These are phyloP conservation scores for Neoseiulus cucumeris DNA, from an alignment of 1,140 invertebrate genomes.

Conservation along the genomic window DNA sequence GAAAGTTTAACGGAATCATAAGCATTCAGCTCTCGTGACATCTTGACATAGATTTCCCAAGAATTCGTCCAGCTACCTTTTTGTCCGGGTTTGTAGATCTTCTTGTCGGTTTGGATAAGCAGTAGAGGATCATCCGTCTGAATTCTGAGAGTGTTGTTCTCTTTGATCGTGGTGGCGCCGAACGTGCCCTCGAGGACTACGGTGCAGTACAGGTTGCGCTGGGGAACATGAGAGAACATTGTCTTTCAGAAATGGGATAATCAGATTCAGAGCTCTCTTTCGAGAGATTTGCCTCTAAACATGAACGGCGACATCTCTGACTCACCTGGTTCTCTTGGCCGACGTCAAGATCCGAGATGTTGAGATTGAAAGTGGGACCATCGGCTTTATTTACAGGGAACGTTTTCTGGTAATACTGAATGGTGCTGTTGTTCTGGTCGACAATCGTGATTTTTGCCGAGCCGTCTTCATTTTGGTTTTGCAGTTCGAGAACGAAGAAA, in stretches of 20 bases:
- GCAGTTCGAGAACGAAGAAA: background rate
- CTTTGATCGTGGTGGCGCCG: background rate
- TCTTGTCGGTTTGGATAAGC: conserved; percentile 33
- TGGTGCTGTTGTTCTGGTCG: background rate
- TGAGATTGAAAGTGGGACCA: background rate
- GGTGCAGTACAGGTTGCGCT: background rate
- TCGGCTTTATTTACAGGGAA: background rate
- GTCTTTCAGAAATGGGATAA: no score
- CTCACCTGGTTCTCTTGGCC: background rate
- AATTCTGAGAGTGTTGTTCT: background rate
- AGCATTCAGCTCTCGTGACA: background rate
- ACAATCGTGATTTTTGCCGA: background rate
- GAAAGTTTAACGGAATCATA: background rate
- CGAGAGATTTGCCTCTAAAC: no score
- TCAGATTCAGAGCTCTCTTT: no score
- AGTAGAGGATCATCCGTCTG: conserved; percentile 10
- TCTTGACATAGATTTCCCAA: background rate
- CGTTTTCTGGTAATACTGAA: background rate
- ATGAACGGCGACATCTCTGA: no score
- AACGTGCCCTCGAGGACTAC: background rate
- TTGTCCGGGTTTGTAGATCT: conserved; percentile 42
- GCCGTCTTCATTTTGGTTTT: background rate
- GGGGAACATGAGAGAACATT: no score
- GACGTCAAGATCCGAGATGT: background rate
- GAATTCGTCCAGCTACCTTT: conserved; percentile 23